Evolutionary conservation across 2,888 invertebrate genomes (phyloP).

Genomic region (Tillus elongatus): DNA sequence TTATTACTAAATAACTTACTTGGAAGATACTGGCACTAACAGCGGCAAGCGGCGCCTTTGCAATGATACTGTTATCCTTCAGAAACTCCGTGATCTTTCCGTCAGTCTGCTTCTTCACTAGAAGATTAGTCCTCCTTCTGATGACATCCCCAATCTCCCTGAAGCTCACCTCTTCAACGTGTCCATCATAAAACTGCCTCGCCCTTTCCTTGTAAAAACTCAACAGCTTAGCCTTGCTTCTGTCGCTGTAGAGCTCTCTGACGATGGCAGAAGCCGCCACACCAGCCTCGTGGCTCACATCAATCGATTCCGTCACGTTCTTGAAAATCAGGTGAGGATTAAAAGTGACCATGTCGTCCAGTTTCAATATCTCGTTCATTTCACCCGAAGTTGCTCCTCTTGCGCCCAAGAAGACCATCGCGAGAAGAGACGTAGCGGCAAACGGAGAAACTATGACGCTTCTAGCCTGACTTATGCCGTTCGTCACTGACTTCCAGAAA

Average conservation of each 20-base stretch:
- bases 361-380: conserved; percentile 76
- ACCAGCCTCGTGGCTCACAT: conserved; percentile 57
- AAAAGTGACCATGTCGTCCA: conserved; percentile 83
- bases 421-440: conserved; percentile 74
- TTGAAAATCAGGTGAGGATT: conserved; percentile 82
- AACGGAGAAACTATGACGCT: conserved; percentile 78
- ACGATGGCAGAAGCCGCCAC: conserved; percentile 73
- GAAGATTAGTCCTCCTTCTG: conserved; percentile 68
- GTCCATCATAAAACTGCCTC: conserved; percentile 78
- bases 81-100: conserved; percentile 70
- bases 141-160: conserved; percentile 73
- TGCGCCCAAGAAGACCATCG: conserved; percentile 84
- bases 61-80: conserved; percentile 59
- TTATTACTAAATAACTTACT: too few species aligned
- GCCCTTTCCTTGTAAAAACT: conserved; percentile 83
- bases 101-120: conserved; percentile 69
- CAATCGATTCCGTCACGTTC: conserved; percentile 75
- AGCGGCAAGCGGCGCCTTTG: conserved; percentile 70
- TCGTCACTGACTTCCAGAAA: conserved; percentile 67
- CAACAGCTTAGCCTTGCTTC: conserved; percentile 66
- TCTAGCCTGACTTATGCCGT: conserved; percentile 62
- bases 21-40: conserved; percentile 74
- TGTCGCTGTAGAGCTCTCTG: conserved; percentile 74
- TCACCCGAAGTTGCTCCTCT: conserved; percentile 80
- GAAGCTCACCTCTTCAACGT: conserved; percentile 78